Evolutionary conservation across 2,797 vertebrate species (phyloP).

Genomic region (Sarcoramphus papa): DNA sequence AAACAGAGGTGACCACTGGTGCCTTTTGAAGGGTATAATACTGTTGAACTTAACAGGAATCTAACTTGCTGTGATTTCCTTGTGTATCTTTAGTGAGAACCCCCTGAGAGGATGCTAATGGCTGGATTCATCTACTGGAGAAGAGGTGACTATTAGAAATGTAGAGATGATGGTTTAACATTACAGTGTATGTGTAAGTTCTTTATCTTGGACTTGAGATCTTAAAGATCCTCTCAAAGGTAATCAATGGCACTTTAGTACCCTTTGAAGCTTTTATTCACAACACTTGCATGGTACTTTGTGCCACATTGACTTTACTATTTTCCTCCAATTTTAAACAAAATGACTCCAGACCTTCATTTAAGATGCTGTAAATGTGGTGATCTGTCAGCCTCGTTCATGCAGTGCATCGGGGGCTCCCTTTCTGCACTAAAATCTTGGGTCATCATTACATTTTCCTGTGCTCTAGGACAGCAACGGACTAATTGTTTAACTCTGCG

Average conservation of each 20-base stretch:
- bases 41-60: not conserved
- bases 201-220: constrained; percentile 22
- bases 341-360: constrained; percentile 20
- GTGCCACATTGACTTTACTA: constrained; percentile 51
- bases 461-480: not conserved
- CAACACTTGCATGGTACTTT: constrained; percentile 23
- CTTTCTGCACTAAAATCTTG: not conserved
- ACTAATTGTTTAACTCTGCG: not conserved
- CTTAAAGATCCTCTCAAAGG: constrained; percentile 48
- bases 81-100: not conserved
- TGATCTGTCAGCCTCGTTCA: not conserved
- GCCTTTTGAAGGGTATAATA: not conserved
- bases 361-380: constrained; percentile 17
- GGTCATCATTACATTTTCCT: not conserved
- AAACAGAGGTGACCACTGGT: not conserved
- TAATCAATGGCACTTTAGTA: constrained; percentile 61
- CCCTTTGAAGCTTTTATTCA: constrained; percentile 56
- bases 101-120: not conserved
- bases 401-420: not conserved
- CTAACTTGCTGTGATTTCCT: not conserved
- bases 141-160: constrained; percentile 14
- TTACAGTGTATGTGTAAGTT: not conserved
- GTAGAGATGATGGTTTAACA: constrained; percentile 23
- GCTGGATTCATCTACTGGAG: not conserved
- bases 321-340: constrained; percentile 42